Base-by-base conservation (phyloP, 2,113 vertebrate species). In the Corydoras sp. region DNA sequence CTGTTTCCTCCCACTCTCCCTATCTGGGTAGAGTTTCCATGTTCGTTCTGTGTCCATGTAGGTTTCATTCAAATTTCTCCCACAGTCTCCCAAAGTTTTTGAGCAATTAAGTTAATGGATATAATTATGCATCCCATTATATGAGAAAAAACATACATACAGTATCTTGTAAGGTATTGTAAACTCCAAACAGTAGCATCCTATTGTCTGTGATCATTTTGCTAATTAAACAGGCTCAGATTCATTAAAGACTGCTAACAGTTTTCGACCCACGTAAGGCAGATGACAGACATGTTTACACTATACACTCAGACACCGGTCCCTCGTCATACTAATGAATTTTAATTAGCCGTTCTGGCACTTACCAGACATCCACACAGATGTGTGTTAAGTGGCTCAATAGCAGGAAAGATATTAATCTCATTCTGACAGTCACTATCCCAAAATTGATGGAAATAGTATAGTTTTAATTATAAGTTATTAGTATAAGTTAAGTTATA, bases 321-420 rank as follows among this genome's bases (percentile, higher is more conserved):
- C 73, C 29, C 49, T 69, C n/a, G 14, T 56, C 14, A n/a, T 65
- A 32, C 49, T 73, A 79, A 79, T 70, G 70, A 76, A 79, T 76
- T 76, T 79, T 61, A 80, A 62, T 77, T 72, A 80, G 64, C 58
- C 59, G 51, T 64, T 58, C 48, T 61, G 63, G 69, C 50, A 35
- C 72, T 68, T 63, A 56, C 59, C 75, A 81, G 65, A 75, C 70
- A 74, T 65, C 56, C 64, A 71, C 66, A 55, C 62, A 72, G 53
- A 70, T 65, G 74, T 76, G 67, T 71, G 74, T 71, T 74, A 76
- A 82, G 73, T 74, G 48, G 63, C 71, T 76, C 48, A 11, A 67
- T 43, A 72, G 77, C 73, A 3, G 69, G 71, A 76, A 69, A 43
- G 50, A n/a, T 58, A 72, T 80, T 80, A 72, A 58, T 78, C 68